Base-by-base conservation (phyloP, 2,797 vertebrate genomes). In the Malurus splendens region DNA sequence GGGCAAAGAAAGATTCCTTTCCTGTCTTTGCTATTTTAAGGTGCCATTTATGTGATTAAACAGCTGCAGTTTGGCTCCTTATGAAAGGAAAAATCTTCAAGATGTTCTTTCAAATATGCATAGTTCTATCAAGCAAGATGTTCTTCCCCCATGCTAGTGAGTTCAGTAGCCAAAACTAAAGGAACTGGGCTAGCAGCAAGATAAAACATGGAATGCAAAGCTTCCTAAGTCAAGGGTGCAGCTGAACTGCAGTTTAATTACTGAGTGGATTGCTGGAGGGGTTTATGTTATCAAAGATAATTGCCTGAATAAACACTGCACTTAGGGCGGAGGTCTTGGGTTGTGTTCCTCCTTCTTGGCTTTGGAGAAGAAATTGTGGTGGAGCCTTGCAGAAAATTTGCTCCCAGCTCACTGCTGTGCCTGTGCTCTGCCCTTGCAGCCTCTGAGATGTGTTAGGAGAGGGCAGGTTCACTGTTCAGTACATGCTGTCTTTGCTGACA, bases 161-260 rank as follows among this genome's bases (percentile, higher is more conserved):
- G 75, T 14, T 78, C 6, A 60, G 48, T 38, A 50, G 64, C 82
- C 71, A 61, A 32, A 91, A 51, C 33, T 28, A 27, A 81, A 73
- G 52, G 52, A 87, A 3, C 79, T 62, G 60, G 42, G n/a, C 62
- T 62, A 59, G 50, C 47, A 90, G n/a, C 70, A 83, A 94, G 82
- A 76, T 86, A 81, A 90, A 92, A 84, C 50, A 7, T 2, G 18
- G 76, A 64, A 44, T 38, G 42, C 56, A 79, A 13, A 93, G 79
- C 76, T 92, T 73, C 81, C 66, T 73, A 64, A 64, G 79, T 62
- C 48, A 60, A 54, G 28, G 87, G 59, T 91, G 87, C 82, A 90
- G 59, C 70, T 93, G 66, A 91, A 90, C 89, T 60, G 36, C 56
- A 47, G 2, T 86, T 92, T 87, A 93, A 92, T 93, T 91, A 82